Evolutionary conservation across 2,113 vertebrate genomes (phyloP).

Genomic region (Cochlearius cochlearius): DNA sequence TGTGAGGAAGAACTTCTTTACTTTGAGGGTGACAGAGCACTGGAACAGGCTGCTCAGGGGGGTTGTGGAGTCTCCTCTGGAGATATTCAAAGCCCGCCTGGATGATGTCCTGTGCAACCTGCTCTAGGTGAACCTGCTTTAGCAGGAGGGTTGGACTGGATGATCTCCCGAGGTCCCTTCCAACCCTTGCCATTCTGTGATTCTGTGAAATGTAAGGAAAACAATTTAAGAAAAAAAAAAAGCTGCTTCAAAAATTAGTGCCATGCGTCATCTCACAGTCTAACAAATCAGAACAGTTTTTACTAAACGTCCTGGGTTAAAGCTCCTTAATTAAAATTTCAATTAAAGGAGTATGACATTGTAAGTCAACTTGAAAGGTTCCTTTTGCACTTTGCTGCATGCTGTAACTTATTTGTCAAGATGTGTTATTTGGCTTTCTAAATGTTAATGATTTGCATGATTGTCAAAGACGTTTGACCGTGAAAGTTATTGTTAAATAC

Average conservation of each 20-base stretch:
- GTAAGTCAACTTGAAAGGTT: neutral
- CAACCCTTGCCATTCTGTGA: no score
- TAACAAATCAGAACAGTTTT: neutral
- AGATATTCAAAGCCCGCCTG: no score
- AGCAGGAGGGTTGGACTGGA: no score
- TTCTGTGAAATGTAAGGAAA: neutral
- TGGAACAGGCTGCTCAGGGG: no score
- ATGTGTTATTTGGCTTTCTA: neutral
- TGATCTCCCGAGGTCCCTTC: no score
- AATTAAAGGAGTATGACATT: slow-evolving; percentile 15
- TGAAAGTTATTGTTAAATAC: slow-evolving; percentile 27
- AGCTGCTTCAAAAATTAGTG: neutral
- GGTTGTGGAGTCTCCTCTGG: no score
- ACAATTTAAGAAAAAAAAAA: neutral
- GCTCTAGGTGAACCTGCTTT: no score
- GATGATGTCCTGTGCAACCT: no score
- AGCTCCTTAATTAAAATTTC: slow-evolving; percentile 14
- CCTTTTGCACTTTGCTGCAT: neutral
- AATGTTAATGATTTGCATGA: slow-evolving; percentile 30
- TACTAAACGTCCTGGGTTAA: neutral
- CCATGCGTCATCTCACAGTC: accelerated
- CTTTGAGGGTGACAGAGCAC: no score
- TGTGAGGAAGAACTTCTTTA: no score
- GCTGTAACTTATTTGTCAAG: neutral
- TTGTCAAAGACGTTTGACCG: neutral